Percentiles rank a stretch among this genome's conserved stretches.
These are phyloP conservation scores for Taenioides sp. DNA, from an alignment of 2,797 vertebrate species.

Conservation along the genomic window DNA sequence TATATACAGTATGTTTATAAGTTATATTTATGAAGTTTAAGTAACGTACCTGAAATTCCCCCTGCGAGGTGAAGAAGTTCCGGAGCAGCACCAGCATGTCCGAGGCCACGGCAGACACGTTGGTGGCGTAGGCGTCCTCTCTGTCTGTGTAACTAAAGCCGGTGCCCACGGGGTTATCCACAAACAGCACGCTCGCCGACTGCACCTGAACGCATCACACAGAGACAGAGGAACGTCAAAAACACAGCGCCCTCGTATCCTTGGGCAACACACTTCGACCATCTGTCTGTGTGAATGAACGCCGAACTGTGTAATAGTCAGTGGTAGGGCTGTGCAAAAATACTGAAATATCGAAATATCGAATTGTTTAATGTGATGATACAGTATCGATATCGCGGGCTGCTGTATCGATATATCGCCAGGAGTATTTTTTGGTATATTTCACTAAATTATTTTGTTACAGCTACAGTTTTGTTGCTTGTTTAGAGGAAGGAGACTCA, in stretches of 20 bases:
- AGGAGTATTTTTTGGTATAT: too few species aligned
- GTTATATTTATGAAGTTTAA: background rate
- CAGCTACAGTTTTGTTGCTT: too few species aligned
- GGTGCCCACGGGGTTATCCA: slow-evolving; percentile 94
- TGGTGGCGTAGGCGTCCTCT: slow-evolving; percentile 74
- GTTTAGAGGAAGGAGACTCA: too few species aligned
- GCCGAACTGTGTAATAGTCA: too few species aligned
- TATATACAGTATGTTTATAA: background rate
- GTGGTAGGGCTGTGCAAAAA: too few species aligned
- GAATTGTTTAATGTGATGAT: too few species aligned
- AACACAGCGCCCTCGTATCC: background rate
- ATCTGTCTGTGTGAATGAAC: background rate
- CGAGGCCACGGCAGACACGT: slow-evolving; percentile 82
- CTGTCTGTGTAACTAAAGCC: slow-evolving; percentile 90
- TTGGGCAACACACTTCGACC: background rate
- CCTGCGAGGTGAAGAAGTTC: slow-evolving; percentile 79
- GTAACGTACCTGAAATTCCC: slow-evolving; percentile 86
- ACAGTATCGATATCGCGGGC: too few species aligned
- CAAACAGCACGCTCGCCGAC: slow-evolving; percentile 88
- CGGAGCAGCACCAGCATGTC: slow-evolving; percentile 92
- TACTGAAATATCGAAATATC: too few species aligned
- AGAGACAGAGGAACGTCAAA: background rate
- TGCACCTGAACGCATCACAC: slow-evolving; percentile 76
- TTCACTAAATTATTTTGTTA: too few species aligned
- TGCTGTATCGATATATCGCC: too few species aligned